These are phyloP conservation scores for Ypsolopha sequella DNA, from an alignment of 2,888 invertebrate species.

Conservation along the genomic window DNA sequence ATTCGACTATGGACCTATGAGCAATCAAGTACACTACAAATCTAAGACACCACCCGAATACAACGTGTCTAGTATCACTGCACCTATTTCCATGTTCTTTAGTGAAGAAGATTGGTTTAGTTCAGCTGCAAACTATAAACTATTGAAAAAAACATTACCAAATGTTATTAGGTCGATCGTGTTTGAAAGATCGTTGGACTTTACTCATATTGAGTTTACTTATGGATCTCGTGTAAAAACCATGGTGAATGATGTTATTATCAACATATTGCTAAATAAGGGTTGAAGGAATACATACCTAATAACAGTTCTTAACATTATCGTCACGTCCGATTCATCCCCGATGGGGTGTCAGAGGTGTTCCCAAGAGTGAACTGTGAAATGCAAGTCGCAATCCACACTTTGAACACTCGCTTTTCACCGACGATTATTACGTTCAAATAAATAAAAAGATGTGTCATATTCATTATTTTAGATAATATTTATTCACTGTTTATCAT, in stretches of 20 bases:
- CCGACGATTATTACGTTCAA: too few species aligned
- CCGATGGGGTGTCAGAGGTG: too few species aligned
- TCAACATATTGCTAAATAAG: constrained; percentile 21
- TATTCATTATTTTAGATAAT: too few species aligned
- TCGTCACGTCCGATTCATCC: too few species aligned
- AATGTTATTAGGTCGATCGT: constrained; percentile 27
- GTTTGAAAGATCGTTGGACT: constrained; percentile 36
- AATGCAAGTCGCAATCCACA: too few species aligned
- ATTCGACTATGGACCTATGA: constrained; percentile 34
- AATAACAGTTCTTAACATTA: too few species aligned
- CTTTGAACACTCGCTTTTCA: too few species aligned
- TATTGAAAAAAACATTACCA: constrained; percentile 27
- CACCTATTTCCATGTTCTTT: constrained; percentile 34
- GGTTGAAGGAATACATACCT: too few species aligned
- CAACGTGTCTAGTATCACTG: constrained; percentile 32
- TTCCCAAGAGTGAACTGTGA: too few species aligned
- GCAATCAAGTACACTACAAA: constrained; percentile 29
- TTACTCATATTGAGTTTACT: constrained; percentile 50
- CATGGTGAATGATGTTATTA: constrained; percentile 36
- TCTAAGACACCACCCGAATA: constrained; percentile 34
- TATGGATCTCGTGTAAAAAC: constrained; percentile 40
- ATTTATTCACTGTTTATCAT: too few species aligned
- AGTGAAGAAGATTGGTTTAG: constrained; percentile 53
- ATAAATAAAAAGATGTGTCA: too few species aligned
- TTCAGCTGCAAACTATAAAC: constrained; percentile 28